Percentiles rank a stretch among this genome's conserved stretches.
These are phyloP conservation scores for Gnatocerus cornutus DNA, from an alignment of 2,888 invertebrate species.

Conservation along the genomic window DNA sequence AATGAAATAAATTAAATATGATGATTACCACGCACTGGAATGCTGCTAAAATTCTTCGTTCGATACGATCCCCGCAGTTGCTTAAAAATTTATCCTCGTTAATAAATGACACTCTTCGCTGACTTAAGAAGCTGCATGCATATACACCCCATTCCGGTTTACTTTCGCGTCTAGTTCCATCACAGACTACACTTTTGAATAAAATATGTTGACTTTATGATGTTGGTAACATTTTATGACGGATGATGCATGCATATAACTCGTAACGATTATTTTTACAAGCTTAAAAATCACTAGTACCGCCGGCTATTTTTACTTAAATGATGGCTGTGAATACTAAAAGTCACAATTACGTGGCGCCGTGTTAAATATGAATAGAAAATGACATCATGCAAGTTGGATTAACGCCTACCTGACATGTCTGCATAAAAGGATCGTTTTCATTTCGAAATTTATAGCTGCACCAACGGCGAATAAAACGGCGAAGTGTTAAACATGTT, in stretches of 20 bases:
- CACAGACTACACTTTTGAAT: conserved; percentile 4
- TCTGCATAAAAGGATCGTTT: too few species aligned
- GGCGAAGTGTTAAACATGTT: too few species aligned
- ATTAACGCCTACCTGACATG: too few species aligned
- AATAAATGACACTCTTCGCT: conserved; percentile 10
- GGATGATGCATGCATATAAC: conserved; percentile 2
- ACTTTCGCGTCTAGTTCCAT: conserved; percentile 7
- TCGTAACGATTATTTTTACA: background rate
- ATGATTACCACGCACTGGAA: background rate
- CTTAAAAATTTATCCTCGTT: background rate
- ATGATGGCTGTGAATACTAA: too few species aligned
- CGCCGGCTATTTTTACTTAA: too few species aligned
- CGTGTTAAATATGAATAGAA: too few species aligned
- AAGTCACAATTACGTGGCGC: too few species aligned
- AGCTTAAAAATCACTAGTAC: background rate
- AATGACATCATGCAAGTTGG: too few species aligned
- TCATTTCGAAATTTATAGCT: too few species aligned
- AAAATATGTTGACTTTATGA: conserved; percentile 8
- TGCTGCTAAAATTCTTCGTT: background rate
- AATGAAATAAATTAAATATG: conserved; percentile 8
- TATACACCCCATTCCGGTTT: conserved; percentile 13
- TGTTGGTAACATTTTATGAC: conserved; percentile 14
- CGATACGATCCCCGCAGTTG: background rate
- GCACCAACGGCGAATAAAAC: too few species aligned
- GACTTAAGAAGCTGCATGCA: conserved; percentile 2